Evolutionary conservation across 2,888 invertebrate species (phyloP), one percentile per base, ranked within the genome.

Genomic region (Drosophila affinis): DNA sequence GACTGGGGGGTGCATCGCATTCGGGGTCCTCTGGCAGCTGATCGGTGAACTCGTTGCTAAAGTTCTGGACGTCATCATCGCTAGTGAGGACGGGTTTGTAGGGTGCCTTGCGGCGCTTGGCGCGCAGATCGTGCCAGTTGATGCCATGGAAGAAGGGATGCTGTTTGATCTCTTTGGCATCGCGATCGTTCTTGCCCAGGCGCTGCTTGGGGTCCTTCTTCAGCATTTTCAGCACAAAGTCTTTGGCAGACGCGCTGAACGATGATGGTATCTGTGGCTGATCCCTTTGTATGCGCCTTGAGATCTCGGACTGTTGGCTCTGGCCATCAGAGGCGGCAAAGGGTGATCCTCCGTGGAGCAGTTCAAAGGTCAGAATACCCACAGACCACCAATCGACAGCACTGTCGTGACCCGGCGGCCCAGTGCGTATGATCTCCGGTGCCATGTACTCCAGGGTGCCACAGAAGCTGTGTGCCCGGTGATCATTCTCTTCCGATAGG

Each of bases 371-470:
- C 52, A 99, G 93, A 2, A 99, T 98, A 9, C 98, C 98, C 9
- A 99, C 96, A 34, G 98, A 98, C 99, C 99, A 99, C 99, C 99
- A 99, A 93, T 99, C 99, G 7, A 98, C 99, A 56, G 98, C 97
- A 96, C 97, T 97, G 94, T 98, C 98, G 93, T 99, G 98, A 24
- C 99, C 99, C 79, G 95, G 95, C 62, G 95, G 95, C 72, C 97
- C 97, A 62, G 97, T 97, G 88, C 96, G 92, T 71, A 96, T 95
- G 47, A 95, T 95, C 91, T 96, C 94, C 0, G 97, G 98, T 21
- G 98, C 98, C 99, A 99, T 99, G 92, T 99, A 99, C 92, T 99
- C 99, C 87, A 99, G 97, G 75, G 99, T 99, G 18, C 99, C 99
- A 92, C 99, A 99, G 93, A 98, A 99, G 74, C 98, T 98, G 93